Conservation (phyloP, 2,888 invertebrate species). For the Caenorhabditis angaria region DNA sequence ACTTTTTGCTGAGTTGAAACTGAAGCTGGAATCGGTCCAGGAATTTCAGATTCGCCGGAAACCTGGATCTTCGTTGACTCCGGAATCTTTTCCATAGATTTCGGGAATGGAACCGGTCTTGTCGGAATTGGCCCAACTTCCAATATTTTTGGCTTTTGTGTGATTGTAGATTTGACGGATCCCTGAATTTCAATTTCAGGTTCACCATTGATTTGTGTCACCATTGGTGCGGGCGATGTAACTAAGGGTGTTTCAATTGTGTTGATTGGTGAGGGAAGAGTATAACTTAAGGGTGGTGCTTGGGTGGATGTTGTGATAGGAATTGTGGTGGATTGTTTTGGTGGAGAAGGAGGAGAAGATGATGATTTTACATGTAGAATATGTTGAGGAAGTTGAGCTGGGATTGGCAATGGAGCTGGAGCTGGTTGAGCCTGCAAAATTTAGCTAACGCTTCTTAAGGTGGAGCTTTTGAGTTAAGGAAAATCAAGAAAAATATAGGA, state of each 20-base stretch:
- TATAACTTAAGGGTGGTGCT: conserved; percentile 11
- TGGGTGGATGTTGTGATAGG: neutral
- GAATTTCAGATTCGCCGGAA: too few species aligned
- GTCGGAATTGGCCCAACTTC: too few species aligned
- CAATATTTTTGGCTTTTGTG: too few species aligned
- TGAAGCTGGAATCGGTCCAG: too few species aligned
- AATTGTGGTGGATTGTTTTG: neutral
- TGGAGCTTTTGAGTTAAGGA: neutral
- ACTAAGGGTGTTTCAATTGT: conserved; percentile 15
- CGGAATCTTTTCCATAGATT: too few species aligned
- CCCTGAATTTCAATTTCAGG: neutral
- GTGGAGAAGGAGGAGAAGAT: neutral
- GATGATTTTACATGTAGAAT: conserved; percentile 7
- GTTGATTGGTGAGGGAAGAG: conserved; percentile 24
- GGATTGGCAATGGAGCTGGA: conserved; percentile 18
- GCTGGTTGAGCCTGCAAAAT: neutral
- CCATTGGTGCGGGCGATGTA: neutral
- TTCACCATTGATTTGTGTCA: too few species aligned
- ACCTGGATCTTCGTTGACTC: too few species aligned
- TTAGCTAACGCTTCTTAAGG: neutral
- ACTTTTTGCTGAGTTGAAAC: too few species aligned
- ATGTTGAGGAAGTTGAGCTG: conserved; percentile 22
- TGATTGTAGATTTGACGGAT: neutral
- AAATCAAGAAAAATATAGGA: neutral
- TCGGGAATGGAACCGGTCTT: too few species aligned